phyloP scores from a whole-genome alignment of 2,113 vertebrate species.

The Entelurus aequoreus region DNA sequence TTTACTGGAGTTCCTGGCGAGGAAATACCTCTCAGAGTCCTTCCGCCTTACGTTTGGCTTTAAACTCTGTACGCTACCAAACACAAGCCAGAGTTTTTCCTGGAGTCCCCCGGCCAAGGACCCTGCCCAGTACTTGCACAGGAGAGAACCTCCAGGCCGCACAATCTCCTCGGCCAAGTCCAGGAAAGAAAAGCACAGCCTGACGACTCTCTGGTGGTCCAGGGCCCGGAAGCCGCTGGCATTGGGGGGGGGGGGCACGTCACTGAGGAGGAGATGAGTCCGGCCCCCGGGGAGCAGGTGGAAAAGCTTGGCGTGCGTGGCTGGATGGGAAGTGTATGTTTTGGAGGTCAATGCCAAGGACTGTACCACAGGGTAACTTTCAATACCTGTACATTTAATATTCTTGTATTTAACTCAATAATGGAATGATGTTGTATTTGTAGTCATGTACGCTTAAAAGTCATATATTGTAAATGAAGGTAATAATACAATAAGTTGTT shows the following conservation, averaged over 20 bases:
- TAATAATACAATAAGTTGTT: too few relatives aligned
- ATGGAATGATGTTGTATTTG: background rate
- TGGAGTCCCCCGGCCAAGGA: slow-evolving; percentile 66
- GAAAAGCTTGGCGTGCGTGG: slow-evolving; percentile 63
- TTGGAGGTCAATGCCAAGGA: slow-evolving; percentile 86
- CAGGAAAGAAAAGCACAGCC: slow-evolving; percentile 76
- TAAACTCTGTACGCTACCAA: slow-evolving; percentile 71
- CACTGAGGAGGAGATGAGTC: slow-evolving; percentile 86
- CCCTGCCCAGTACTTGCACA: slow-evolving; percentile 95
- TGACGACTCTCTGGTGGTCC: slow-evolving; percentile 83
- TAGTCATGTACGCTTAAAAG: too few relatives aligned
- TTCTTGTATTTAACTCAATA: background rate
- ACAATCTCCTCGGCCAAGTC: slow-evolving; percentile 73
- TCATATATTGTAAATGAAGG: too few relatives aligned
- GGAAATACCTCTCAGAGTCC: slow-evolving; percentile 85
- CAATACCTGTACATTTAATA: too few relatives aligned
- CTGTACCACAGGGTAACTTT: slow-evolving; percentile 73
- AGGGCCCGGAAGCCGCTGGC: slow-evolving; percentile 83
- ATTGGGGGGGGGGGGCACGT: slow-evolving; percentile 93
- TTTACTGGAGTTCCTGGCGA: slow-evolving; percentile 75
- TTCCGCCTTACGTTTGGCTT: slow-evolving; percentile 88
- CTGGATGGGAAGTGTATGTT: slow-evolving; percentile 78
- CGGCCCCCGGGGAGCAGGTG: slow-evolving; percentile 74
- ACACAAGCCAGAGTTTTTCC: slow-evolving; percentile 69
- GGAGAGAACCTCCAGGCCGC: slow-evolving; percentile 71